Base-by-base conservation (phyloP, 64 coral and sea anemone species). In the Stichodactyla helianthus region DNA sequence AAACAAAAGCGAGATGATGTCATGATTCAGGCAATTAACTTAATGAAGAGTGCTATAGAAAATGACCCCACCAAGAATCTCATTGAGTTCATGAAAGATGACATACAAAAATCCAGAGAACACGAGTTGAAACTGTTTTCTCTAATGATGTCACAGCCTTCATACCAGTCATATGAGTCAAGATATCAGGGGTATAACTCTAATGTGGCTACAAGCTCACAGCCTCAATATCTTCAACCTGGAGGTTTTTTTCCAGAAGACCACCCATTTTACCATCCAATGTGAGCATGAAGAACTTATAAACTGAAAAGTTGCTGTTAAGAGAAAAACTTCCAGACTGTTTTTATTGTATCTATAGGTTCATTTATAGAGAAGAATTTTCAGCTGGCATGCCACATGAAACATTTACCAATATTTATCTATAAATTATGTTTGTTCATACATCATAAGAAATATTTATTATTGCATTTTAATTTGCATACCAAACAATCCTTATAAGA, bases 351-450 rank as follows among this genome's bases (percentile, higher is more conserved):
- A 62, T 62, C 59, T 62, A 17, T 62, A 31, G 28, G 0, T 31
- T 31, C 28, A 31, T 31, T 31, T 14, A 17, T 17, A 5, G 18
- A 62, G 15, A 17, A 62, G 18, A 5, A 14, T 5, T 62, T 62
- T 62, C 59, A 16, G 59, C 59, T 62, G 59, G 13, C 59, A 62
- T 14, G 59, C 59, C 59, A 62, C 59, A 62, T 62, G 59, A 62
- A 62, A 62, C 59, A 62, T 17, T 15, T 15, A 62, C 19, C 59
- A 62, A 62, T 62, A 0, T 62, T 62, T 62, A 62, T 62, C 13
- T 62, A 62, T 62, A 62, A 62, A 62, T 62, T 62, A 63, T 63
- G 60, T 63, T 63, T 63, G 60, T 63, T 63, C 14, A 63, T 63
- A 16, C 60, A 63, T 63, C 17, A 63, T 63, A 6, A 63, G 60